phyloP scores from a whole-genome alignment of 2,113 vertebrate species.

The Python bivittatus region DNA sequence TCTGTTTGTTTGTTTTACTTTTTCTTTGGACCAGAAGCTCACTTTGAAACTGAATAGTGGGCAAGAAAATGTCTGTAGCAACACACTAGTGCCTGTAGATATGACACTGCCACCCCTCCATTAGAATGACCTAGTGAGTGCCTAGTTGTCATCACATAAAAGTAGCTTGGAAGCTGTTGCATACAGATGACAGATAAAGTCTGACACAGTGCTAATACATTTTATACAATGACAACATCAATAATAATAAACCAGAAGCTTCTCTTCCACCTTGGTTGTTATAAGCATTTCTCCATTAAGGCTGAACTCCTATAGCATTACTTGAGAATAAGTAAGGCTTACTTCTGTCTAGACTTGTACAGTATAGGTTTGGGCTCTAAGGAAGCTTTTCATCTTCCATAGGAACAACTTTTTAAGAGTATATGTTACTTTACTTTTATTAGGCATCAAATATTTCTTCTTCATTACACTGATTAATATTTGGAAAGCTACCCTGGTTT shows the following conservation, averaged over 20 bases:
- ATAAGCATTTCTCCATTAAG: neutral
- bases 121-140: neutral
- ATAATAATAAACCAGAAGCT: neutral
- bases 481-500: neutral
- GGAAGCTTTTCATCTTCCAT: neutral
- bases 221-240: neutral
- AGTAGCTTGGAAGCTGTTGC: neutral
- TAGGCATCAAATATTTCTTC: neutral
- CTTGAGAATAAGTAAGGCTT: neutral
- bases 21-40: neutral
- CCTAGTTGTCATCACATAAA: neutral
- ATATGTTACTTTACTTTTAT: neutral
- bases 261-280: neutral
- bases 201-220: neutral
- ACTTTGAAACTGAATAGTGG: neutral
- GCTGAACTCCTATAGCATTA: neutral
- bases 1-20: neutral
- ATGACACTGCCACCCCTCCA: neutral
- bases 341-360: neutral
- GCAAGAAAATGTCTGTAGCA: neutral
- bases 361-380: neutral
- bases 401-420: neutral
- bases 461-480: neutral
- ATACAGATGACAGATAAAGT: neutral
- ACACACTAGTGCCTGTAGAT: neutral